phyloP scores from a whole-genome alignment of 2,113 vertebrate genomes.

The Anguilla japonica region DNA sequence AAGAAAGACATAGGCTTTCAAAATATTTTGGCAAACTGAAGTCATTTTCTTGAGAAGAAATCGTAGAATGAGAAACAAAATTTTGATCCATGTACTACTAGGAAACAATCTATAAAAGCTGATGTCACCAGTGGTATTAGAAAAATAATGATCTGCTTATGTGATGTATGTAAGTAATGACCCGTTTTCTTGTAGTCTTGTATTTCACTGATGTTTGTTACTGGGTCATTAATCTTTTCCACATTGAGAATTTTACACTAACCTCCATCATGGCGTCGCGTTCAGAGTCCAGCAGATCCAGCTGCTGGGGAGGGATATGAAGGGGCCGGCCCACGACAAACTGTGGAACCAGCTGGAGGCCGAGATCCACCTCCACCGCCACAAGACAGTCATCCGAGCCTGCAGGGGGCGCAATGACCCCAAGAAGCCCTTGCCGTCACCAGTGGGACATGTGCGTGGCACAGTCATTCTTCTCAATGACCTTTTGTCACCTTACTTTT shows the following conservation, averaged over 20 bases:
- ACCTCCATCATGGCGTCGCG: background rate
- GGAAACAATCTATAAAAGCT: too few species aligned
- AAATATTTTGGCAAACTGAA: background rate
- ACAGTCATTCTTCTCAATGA: background rate
- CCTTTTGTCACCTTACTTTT: background rate
- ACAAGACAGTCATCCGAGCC: slow-evolving; percentile 96
- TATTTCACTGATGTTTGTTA: background rate
- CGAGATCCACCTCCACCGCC: slow-evolving; percentile 96
- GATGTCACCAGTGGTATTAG: too few species aligned
- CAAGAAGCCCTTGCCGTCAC: slow-evolving; percentile 85
- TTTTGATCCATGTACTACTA: background rate
- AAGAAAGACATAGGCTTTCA: background rate
- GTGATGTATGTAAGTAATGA: too few species aligned
- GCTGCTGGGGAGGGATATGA: slow-evolving; percentile 94
- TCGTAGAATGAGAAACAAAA: background rate
- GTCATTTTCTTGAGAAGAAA: background rate
- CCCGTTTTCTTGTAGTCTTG: too few species aligned
- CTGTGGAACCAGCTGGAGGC: slow-evolving; percentile 98
- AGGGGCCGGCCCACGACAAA: slow-evolving; percentile 96
- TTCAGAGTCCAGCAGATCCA: slow-evolving; percentile 96
- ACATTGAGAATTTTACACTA: too few species aligned
- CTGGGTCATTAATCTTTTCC: too few species aligned
- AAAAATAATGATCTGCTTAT: too few species aligned
- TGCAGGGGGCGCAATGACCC: slow-evolving; percentile 92
- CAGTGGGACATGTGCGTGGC: slow-evolving; percentile 86